Evolutionary conservation across 92 coral and sea anemone genomes (phyloP), one percentile per base, ranked within the genome.

Genomic region (Galaxea fascicularis): DNA sequence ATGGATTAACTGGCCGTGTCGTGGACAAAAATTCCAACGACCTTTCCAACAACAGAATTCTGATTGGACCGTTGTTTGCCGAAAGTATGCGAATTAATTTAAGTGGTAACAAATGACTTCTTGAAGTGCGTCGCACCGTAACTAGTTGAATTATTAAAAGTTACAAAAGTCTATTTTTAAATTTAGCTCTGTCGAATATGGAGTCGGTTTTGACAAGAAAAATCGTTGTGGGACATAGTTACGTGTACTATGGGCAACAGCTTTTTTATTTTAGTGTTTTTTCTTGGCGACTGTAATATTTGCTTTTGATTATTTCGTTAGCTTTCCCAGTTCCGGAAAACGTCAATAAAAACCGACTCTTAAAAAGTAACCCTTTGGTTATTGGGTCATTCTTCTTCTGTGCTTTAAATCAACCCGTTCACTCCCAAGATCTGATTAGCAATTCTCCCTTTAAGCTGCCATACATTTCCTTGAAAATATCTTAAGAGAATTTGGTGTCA

Each of bases 81-180:
- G 29, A 60, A n/a, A 13, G 28, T 16, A 25, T 8, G 66, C 13
- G 24, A 13, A 1, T 28, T 60, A 26, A 28, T 9, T 60, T 6
- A 10, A 21, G 66, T 28, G 66, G 29, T 35, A 52, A 25, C 72
- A 27, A 22, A 49, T 25, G 17, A 26, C 28, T 39, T 13, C 46
- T 25, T 28, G 26, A 35, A 35, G 41, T 35, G 35, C 13, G 29
- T 10, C 24, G 28, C 66, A 0, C 25, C 25, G 66, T 22, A 60
- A 21, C 25, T 60, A 24, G 15, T 49, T 49, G 54, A 49, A 10
- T 27, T 29, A 51, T 45, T 82, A 45, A 51, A 44, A 16, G 65
- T 83, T 62, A 49, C 73, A 74, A 22, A 60, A 74, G 22, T 83
- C 82, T 83, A 83, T 83, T 83, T 83, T 83, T 83, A 73, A 83